Evolutionary conservation across 2,888 invertebrate genomes (phyloP).

Genomic region (Drosophila subquinaria): DNA sequence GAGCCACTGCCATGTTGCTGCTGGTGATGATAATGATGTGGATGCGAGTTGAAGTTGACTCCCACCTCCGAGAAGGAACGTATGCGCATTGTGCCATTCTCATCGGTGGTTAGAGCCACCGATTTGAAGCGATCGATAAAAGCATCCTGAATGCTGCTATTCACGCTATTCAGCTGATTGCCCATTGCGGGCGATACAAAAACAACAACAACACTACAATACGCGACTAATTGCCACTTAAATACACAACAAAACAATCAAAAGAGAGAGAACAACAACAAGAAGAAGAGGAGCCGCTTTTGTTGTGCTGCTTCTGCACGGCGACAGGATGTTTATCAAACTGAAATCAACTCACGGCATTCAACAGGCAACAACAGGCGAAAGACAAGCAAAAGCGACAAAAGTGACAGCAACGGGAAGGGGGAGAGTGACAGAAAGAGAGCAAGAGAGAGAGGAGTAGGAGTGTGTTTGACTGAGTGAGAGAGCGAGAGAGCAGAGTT

Average conservation of each 20-base stretch:
- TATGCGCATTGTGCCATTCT: slow-evolving; percentile 79
- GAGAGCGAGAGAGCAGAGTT: not conserved
- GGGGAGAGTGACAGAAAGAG: not conserved
- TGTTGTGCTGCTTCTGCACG: slow-evolving; percentile 63
- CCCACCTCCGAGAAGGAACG: slow-evolving; percentile 83
- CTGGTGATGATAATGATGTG: slow-evolving; percentile 48
- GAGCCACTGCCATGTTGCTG: slow-evolving; percentile 44
- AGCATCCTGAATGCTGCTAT: slow-evolving; percentile 79
- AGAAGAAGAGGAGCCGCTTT: slow-evolving; percentile 15
- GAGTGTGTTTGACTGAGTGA: not conserved
- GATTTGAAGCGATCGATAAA: slow-evolving; percentile 82
- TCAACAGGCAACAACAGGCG: slow-evolving; percentile 69
- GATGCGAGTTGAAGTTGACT: slow-evolving; percentile 40
- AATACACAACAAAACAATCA: not conserved
- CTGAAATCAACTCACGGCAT: slow-evolving; percentile 63
- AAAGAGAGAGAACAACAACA: slow-evolving; percentile 2
- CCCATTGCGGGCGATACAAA: slow-evolving; percentile 60
- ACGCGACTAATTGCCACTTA: slow-evolving; percentile 24
- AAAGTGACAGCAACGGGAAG: not conserved
- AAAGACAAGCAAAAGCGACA: not conserved
- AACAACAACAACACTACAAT: slow-evolving; percentile 1
- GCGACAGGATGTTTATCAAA: slow-evolving; percentile 76
- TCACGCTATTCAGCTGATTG: slow-evolving; percentile 77
- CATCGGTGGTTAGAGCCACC: slow-evolving; percentile 80
- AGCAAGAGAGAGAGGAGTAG: not conserved